A percentile compares a stretch with the other conserved stretches of the same genome.
These are phyloP conservation scores for Gortyna flavago DNA, from an alignment of 2,888 invertebrate genomes.

Conservation along the genomic window DNA sequence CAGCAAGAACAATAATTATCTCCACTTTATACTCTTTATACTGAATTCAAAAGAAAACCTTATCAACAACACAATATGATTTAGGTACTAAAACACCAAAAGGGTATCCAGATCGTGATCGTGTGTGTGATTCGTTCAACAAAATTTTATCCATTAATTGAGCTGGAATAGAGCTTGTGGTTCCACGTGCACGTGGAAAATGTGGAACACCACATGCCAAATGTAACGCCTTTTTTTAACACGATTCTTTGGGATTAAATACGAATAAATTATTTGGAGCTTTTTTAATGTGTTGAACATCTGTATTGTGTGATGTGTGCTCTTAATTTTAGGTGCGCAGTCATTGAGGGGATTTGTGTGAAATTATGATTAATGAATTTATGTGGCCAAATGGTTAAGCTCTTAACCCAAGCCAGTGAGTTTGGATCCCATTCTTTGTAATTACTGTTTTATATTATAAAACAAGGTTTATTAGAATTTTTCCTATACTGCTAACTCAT, in stretches of 20 bases:
- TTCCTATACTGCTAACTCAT: not conserved
- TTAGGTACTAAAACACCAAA: not conserved
- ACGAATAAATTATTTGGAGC: slow-evolving; percentile 29
- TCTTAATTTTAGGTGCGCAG: slow-evolving; percentile 17
- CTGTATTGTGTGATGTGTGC: not conserved
- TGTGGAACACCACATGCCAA: slow-evolving; percentile 30
- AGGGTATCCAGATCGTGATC: not conserved
- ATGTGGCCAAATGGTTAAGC: not conserved
- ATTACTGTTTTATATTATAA: not conserved
- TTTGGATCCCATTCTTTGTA: not conserved
- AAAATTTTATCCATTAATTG: slow-evolving; percentile 42
- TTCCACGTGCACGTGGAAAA: slow-evolving; percentile 33
- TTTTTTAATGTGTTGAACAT: slow-evolving; percentile 21
- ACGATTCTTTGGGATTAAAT: slow-evolving; percentile 36
- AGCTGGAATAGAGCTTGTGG: slow-evolving; percentile 37
- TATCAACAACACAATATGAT: not conserved
- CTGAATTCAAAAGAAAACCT: not conserved
- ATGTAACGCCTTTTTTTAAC: slow-evolving; percentile 39
- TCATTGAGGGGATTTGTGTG: slow-evolving; percentile 1
- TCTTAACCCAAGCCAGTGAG: not conserved
- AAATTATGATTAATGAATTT: slow-evolving; percentile 16
- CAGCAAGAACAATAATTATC: no score
- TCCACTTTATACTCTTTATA: no score
- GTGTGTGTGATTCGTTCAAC: not conserved
- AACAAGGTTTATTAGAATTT: not conserved